Evolutionary conservation across 1,140 invertebrate species (phyloP).

Genomic region (Latrodectus geometricus): DNA sequence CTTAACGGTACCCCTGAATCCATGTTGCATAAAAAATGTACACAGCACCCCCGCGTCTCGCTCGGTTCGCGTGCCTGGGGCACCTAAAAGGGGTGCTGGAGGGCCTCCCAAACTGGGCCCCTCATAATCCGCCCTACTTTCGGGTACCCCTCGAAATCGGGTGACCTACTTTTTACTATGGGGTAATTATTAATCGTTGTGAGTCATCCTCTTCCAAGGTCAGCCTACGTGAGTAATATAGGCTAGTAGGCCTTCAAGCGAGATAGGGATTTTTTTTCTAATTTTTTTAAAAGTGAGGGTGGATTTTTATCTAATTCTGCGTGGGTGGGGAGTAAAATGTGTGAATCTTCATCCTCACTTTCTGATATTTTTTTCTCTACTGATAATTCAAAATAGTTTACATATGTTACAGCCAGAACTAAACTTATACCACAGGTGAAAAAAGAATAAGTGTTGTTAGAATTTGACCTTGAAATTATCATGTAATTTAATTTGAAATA

Average conservation of each 20-base stretch:
- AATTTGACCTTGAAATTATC: no score
- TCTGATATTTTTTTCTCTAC: not conserved
- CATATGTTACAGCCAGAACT: no score
- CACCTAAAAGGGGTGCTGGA: slow-evolving; percentile 15
- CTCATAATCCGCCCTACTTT: slow-evolving; percentile 54
- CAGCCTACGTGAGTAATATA: slow-evolving; percentile 48
- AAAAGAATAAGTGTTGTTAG: no score
- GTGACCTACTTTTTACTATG: slow-evolving; percentile 52
- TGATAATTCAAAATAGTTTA: no score
- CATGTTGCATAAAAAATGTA: slow-evolving; percentile 1
- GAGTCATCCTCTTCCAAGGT: slow-evolving; percentile 30
- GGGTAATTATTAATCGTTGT: slow-evolving; percentile 41
- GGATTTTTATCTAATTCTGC: slow-evolving; percentile 1
- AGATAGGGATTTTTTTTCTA: slow-evolving; percentile 18
- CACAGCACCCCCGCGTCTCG: slow-evolving; percentile 35
- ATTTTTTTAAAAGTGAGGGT: not conserved
- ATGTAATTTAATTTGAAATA: no score
- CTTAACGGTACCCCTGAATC: slow-evolving; percentile 20
- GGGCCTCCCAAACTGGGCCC: slow-evolving; percentile 16
- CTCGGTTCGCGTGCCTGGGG: slow-evolving; percentile 51
- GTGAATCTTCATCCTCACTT: not conserved
- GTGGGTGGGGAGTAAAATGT: slow-evolving; percentile 12
- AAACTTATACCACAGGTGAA: no score
- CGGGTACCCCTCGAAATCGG: slow-evolving; percentile 28
- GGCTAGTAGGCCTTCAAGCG: slow-evolving; percentile 42